Conservation (phyloP, 2,797 vertebrate genomes). For the Molothrus ater region DNA sequence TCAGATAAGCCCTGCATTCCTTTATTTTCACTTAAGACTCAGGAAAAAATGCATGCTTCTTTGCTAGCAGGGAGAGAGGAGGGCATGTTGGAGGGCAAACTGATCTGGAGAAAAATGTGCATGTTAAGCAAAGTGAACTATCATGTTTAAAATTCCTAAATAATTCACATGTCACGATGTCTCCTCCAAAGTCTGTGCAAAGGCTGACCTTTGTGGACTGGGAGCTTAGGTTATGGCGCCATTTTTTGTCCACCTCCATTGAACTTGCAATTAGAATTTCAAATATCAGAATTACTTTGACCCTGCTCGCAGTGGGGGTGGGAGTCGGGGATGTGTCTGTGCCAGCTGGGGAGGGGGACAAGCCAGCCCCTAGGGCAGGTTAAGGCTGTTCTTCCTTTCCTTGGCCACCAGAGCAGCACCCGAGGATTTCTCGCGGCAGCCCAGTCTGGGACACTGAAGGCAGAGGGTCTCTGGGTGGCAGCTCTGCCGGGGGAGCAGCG, state of each 20-base stretch:
- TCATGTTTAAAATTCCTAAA: not conserved
- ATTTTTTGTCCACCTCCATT: not conserved
- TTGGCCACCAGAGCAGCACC: not conserved
- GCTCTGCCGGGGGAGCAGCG: not conserved
- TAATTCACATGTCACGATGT: not conserved
- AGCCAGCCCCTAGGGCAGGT: not conserved
- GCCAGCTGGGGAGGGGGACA: not conserved
- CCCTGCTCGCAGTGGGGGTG: rapidly evolving
- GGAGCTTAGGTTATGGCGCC: not conserved
- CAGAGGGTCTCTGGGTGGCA: not conserved
- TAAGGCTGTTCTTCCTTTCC: not conserved
- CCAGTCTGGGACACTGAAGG: not conserved
- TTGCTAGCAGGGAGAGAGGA: not conserved
- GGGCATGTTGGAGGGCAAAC: not conserved
- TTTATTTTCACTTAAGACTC: slow-evolving; percentile 34
- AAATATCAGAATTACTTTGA: not conserved
- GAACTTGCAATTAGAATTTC: not conserved
- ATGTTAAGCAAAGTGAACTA: not conserved
- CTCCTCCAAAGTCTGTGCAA: not conserved
- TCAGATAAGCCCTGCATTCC: slow-evolving; percentile 52
- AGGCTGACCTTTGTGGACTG: not conserved
- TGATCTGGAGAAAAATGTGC: slow-evolving; percentile 7
- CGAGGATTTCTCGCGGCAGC: not conserved
- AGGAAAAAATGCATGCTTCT: not conserved
- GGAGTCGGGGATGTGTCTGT: not conserved